These are phyloP conservation scores for Eupleurogrammus muticus DNA, from an alignment of 2,797 vertebrate species.

Conservation along the genomic window DNA sequence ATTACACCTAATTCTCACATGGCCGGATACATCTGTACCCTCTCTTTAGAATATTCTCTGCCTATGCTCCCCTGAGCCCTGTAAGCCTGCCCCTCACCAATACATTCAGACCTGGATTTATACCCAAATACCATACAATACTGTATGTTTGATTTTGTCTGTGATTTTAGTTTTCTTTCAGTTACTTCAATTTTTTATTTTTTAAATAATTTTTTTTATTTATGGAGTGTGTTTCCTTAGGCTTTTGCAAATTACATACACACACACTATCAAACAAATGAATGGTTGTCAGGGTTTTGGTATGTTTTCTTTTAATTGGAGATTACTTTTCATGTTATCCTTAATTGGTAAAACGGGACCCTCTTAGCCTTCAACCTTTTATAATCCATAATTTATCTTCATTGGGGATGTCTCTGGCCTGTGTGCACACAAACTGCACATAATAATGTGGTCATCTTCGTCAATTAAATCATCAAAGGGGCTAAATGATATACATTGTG, in stretches of 20 bases:
- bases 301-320: constrained; percentile 2
- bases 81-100: constrained; percentile 36
- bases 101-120: constrained; percentile 40
- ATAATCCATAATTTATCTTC: background rate
- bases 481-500: constrained; percentile 19
- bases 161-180: background rate
- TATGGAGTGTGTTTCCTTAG: background rate
- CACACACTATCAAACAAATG: background rate
- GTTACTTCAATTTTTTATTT: background rate
- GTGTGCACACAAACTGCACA: background rate
- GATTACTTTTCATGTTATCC: background rate
- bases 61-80: constrained; percentile 32
- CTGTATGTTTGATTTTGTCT: background rate
- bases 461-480: constrained; percentile 30
- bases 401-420: constrained; percentile 6
- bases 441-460: background rate
- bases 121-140: constrained; percentile 21
- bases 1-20: constrained; percentile 76
- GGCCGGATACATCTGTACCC: constrained; percentile 56
- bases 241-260: constrained; percentile 10
- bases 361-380: constrained; percentile 4
- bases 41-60: constrained; percentile 47
- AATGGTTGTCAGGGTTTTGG: background rate
- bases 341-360: background rate
- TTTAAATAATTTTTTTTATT: constrained; percentile 14